Percentiles rank a stretch among this genome's conserved stretches.
Conservation (phyloP, 92 coral and sea anemone genomes). For the Plumapathes pennacea region DNA sequence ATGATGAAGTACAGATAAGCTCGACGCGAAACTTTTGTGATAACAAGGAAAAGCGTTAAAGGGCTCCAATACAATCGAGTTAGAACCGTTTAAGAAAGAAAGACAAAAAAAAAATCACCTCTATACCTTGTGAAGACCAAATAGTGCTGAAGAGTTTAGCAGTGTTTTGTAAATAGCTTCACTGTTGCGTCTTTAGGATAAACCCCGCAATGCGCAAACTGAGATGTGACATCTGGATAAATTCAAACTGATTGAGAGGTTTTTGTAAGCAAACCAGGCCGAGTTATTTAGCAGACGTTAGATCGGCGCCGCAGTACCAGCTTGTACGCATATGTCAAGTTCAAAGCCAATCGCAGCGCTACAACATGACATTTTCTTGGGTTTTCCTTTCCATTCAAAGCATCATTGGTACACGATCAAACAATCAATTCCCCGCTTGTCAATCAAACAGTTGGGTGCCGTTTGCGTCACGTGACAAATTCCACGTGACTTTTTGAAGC, state of each 20-base stretch:
- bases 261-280: conserved; percentile 86
- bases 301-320: conserved; percentile 91
- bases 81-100: conserved; percentile 6
- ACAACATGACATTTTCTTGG: conserved; percentile 66
- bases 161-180: conserved; percentile 67
- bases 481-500: conserved; percentile 10
- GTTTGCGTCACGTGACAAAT: conserved; percentile 36
- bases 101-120: conserved; percentile 9
- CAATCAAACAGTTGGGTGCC: conserved; percentile 76
- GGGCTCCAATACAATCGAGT: not conserved
- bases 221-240: conserved; percentile 83
- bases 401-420: conserved; percentile 88
- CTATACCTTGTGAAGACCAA: conserved; percentile 21
- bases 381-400: conserved; percentile 70
- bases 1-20: conserved; percentile 74
- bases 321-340: conserved; percentile 65
- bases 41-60: no score
- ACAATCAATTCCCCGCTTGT: conserved; percentile 83
- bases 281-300: conserved; percentile 75
- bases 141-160: conserved; percentile 34
- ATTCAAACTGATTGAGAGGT: conserved; percentile 90
- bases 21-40: no score
- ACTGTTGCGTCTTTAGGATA: conserved; percentile 55
- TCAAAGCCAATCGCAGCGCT: conserved; percentile 60
- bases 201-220: conserved; percentile 65